Conservation (phyloP, 1,140 invertebrate species). For the Drosophila burlai region DNA sequence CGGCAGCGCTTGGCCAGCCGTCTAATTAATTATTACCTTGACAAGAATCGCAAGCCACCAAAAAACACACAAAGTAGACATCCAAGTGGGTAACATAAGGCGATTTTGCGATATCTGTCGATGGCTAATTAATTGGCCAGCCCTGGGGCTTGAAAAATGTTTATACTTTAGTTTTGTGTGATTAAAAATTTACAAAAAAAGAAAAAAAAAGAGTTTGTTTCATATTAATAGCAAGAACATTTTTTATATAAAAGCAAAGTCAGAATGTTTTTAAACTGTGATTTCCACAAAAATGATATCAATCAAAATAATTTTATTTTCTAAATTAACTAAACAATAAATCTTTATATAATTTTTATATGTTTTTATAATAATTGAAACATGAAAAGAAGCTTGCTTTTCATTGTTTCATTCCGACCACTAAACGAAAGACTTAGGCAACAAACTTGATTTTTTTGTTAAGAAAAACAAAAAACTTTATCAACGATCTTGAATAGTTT, state of each 20-base stretch:
- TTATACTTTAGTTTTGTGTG: conserved; percentile 7
- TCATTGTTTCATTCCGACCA: neutral
- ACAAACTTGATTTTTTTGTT: conserved; percentile 47
- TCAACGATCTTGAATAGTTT: conserved; percentile 2
- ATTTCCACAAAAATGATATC: neutral
- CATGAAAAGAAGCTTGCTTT: neutral
- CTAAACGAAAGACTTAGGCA: conserved; percentile 67
- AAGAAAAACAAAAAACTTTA: neutral
- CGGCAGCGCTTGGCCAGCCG: conserved; percentile 23
- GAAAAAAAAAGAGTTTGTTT: neutral
- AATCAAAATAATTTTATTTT: too few species aligned
- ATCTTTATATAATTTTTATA: neutral
- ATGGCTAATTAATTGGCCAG: conserved; percentile 51
- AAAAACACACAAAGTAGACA: conserved; percentile 11
- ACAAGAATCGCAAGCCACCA: conserved; percentile 49
- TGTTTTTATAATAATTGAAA: neutral
- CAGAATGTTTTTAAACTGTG: too few species aligned
- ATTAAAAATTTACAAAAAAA: neutral
- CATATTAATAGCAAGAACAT: too few species aligned
- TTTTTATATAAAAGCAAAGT: too few species aligned
- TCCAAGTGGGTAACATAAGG: conserved; percentile 30
- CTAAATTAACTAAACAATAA: too few species aligned
- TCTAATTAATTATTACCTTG: conserved; percentile 61
- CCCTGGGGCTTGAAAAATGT: conserved; percentile 32
- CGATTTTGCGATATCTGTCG: conserved; percentile 52